Conservation (phyloP, 2,888 invertebrate genomes). For the Drosophila neotestacea region DNA sequence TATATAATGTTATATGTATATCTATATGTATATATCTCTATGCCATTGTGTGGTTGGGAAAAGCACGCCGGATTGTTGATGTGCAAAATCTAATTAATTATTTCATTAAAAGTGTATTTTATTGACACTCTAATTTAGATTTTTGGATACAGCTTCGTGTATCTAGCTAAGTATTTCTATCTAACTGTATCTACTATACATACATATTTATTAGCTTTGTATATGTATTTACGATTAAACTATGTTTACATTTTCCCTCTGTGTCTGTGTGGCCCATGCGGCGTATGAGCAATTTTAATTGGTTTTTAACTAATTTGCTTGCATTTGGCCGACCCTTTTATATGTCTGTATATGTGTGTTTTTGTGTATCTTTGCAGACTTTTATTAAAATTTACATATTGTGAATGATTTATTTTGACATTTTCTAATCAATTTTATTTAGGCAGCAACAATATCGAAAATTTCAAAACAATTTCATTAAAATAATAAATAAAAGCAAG, state of each 20-base stretch:
- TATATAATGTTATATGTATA: constrained; percentile 15
- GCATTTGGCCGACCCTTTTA: constrained; percentile 43
- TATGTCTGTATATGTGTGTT: constrained; percentile 6
- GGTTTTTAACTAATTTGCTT: constrained; percentile 80
- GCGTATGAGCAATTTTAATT: constrained; percentile 78
- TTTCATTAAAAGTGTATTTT: constrained; percentile 80
- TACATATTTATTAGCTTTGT: background rate
- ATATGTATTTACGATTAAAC: constrained; percentile 22
- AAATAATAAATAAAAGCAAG: constrained; percentile 17
- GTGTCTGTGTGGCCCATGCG: constrained; percentile 49
- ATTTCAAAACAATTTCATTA: constrained; percentile 21
- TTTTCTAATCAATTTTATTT: constrained; percentile 50
- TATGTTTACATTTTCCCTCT: constrained; percentile 38
- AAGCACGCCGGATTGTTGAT: constrained; percentile 71
- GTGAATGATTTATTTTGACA: constrained; percentile 56
- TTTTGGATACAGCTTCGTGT: constrained; percentile 61
- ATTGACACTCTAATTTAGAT: constrained; percentile 82
- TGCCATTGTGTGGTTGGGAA: constrained; percentile 25
- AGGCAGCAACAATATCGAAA: constrained; percentile 1
- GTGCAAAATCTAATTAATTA: constrained; percentile 82
- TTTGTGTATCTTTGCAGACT: constrained; percentile 26
- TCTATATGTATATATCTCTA: constrained; percentile 15
- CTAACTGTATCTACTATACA: constrained; percentile 1
- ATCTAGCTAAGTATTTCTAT: background rate
- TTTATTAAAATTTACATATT: constrained; percentile 56